Conservation (phyloP, 2,797 vertebrate genomes). For the Spinibarbus caldwelli region DNA sequence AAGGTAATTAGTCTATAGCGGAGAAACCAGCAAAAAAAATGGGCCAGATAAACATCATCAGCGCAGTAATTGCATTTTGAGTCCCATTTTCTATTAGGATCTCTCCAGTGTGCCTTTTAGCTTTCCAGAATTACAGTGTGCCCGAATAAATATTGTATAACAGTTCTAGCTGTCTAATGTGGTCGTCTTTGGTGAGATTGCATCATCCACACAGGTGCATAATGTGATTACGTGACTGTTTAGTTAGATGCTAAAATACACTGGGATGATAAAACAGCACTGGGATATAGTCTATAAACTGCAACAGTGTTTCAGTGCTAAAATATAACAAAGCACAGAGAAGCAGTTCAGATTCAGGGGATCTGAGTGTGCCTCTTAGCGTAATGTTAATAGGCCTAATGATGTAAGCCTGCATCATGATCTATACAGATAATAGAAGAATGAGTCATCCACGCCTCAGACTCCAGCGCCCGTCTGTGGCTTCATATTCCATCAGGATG, state of each 20-base stretch:
- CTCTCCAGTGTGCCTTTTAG: conserved; percentile 19
- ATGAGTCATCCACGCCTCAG: conserved; percentile 61
- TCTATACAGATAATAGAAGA: conserved; percentile 59
- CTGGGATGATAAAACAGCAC: background rate
- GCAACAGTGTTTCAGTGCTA: background rate
- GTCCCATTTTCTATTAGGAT: conserved; percentile 20
- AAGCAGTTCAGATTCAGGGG: conserved; percentile 3
- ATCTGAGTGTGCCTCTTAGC: conserved; percentile 50
- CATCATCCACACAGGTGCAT: conserved; percentile 50
- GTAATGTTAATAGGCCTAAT: conserved; percentile 57
- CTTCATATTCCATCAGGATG: conserved; percentile 59
- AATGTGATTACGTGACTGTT: conserved; percentile 18
- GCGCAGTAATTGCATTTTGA: conserved; percentile 30
- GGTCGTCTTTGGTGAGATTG: conserved; percentile 25
- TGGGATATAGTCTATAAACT: conserved; percentile 14
- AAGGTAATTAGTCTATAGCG: conserved; percentile 26
- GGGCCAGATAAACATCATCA: conserved; percentile 25
- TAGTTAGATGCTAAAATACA: conserved; percentile 16
- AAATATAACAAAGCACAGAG: background rate
- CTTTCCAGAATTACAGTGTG: conserved; percentile 4
- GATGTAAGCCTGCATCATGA: conserved; percentile 60
- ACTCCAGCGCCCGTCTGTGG: conserved; percentile 51
- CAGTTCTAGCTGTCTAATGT: conserved; percentile 32
- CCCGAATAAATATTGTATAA: conserved; percentile 25
- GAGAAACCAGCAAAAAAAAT: conserved; percentile 10